Base-by-base conservation (phyloP, 2,113 vertebrate genomes). In the Cinclus mexicanus region DNA sequence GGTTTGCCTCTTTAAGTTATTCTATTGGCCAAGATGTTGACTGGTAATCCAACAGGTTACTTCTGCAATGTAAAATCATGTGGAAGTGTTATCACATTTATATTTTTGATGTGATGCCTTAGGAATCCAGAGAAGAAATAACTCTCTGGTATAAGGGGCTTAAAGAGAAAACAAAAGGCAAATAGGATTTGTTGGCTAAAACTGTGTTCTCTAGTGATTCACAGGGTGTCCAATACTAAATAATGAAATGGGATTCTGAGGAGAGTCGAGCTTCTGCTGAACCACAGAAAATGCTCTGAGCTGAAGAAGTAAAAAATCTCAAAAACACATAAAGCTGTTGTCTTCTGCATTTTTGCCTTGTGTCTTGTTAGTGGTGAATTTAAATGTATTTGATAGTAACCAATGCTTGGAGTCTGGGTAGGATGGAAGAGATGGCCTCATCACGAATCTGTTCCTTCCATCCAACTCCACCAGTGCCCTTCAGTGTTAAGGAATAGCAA, bases 81-180 rank as follows among this genome's bases (percentile, higher is more conserved):
- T 89, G 53, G 69, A 82, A 80, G 63, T 65, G 57, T 82, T 84
- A 64, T 14, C 89, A 82, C 61, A 33, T 83, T 84, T 64, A 81
- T 84, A 41, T 89, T 87, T 93, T 65, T 77, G 61, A 50, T 91
- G 63, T 77, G 67, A 79, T 91, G 75, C 79, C 49, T 93, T 91
- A 44, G 69, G 65, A 92, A 78, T 84, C 61, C 78, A 76, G 74
- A 72, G 31, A n/a, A 94, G 53, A 87, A 90, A 83, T 35, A 83
- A 70, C 39, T 42, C 55, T 80, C 41, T 25, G 22, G 33, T 88
- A 29, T 50, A 85, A 88, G 13, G 37, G 81, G 26, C 55, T 94
- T 93, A 64, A 67, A 90, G 13, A 82, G 10, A 90, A 94, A 93
- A 79, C 49, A 93, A 82, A 44, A 93, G 44, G 37, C 57, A 83